A percentile compares a stretch with the other conserved stretches of the same genome.
phyloP scores from a whole-genome alignment of 1,140 invertebrate species.

The Mactra quadrangularis region DNA sequence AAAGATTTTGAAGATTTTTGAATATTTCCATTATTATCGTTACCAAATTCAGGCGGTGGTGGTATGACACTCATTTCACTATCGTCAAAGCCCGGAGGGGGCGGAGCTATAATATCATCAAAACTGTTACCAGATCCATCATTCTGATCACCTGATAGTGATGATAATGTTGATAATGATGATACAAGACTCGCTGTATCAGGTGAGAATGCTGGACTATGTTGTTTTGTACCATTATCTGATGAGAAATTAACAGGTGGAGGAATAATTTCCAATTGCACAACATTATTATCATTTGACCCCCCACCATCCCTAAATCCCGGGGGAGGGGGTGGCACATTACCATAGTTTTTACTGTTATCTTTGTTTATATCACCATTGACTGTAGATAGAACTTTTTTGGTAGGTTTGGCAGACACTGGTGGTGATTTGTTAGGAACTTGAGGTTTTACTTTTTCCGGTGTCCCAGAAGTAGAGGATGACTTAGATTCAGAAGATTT shows the following conservation, averaged over 20 bases:
- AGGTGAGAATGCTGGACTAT: slow-evolving; percentile 68
- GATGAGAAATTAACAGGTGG: slow-evolving; percentile 73
- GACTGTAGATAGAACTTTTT: slow-evolving; percentile 29
- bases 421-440: slow-evolving; percentile 24
- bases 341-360: neutral
- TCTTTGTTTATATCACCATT: slow-evolving; percentile 30
- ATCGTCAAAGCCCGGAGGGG: slow-evolving; percentile 76
- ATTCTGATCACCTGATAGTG: slow-evolving; percentile 68
- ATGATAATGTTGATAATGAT: slow-evolving; percentile 78
- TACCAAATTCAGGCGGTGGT: slow-evolving; percentile 71
- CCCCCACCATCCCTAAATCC: slow-evolving; percentile 72
- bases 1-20: slow-evolving; percentile 69
- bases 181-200: slow-evolving; percentile 77
- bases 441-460: slow-evolving; percentile 50
- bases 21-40: slow-evolving; percentile 39
- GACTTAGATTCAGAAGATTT: slow-evolving; percentile 62
- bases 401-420: slow-evolving; percentile 40
- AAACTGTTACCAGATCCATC: slow-evolving; percentile 69
- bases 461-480: slow-evolving; percentile 44
- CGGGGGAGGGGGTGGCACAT: slow-evolving; percentile 68
- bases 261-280: slow-evolving; percentile 78
- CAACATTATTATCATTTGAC: slow-evolving; percentile 34
- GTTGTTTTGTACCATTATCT: slow-evolving; percentile 53
- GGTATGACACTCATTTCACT: slow-evolving; percentile 68
- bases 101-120: slow-evolving; percentile 77